Base-by-base conservation (phyloP, 2,113 vertebrate genomes). In the Uropsilus gracilis region DNA sequence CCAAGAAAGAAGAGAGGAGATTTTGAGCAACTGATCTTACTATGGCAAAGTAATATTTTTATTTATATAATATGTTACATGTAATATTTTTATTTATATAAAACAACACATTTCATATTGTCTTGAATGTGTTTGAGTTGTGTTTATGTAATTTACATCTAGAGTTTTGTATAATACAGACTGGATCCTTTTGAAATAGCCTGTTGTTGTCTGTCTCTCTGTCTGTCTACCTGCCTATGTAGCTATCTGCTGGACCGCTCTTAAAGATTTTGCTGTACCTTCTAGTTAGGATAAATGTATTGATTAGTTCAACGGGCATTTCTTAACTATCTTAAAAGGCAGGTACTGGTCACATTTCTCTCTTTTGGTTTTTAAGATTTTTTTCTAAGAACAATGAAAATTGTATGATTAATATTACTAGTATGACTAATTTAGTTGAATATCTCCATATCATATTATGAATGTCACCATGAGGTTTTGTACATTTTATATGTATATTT, bases 31-130 rank as follows among this genome's bases (percentile, higher is more conserved):
- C 39, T 91, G 17, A 48, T 46, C 30, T 93, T 81, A 39, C 30
- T 37, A 22, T 66, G 46, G 14, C 72, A 66, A 90, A 91, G 32
- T 4, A 39, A 66, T 16, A 46, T n/a, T 87, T 80, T 97, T 48
- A 73, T n/a, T 92, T 94, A 55, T 8, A n/a, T 57, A 20, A 68
- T n/a, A n/a, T n/a, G n/a, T n/a, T n/a, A n/a, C n/a, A n/a, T n/a
- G n/a, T 42, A 39, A 66, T 16, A 46, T n/a, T 87, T 80, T 97
- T 48, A 73, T n/a, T 92, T 94, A 55, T 8, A n/a, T 57, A 20
- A 68, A 3, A 24, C 44, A 84, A 20, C 66, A 9, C 18, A 44
- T n/a, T 89, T 85, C 6, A 17, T 46, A 53, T 86, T 88, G 37
- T 5, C 39, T 75, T 46, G 7, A 50, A n/a, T 89, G 13, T 85